A percentile compares a stretch with the other conserved stretches of the same genome.
Conservation (phyloP, 2,797 vertebrate species). For the Vespertilio murinus region DNA sequence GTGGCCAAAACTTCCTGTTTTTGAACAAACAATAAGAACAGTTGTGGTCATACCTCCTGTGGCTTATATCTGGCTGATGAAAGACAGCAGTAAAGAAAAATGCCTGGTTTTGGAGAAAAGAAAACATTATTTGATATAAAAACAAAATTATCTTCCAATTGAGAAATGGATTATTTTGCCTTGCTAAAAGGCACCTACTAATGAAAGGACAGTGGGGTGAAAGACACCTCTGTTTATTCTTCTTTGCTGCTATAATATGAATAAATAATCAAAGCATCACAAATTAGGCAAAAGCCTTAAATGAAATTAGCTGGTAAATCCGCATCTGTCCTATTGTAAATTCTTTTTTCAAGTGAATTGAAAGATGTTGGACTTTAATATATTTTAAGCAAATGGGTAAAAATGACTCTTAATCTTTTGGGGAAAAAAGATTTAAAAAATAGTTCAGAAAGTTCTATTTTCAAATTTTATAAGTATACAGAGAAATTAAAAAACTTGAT, state of each 20-base stretch:
- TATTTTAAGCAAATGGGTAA: not conserved
- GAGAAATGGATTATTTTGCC: constrained; percentile 51
- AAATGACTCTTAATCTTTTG: not conserved
- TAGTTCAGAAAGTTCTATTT: not conserved
- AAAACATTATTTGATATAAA: constrained; percentile 68
- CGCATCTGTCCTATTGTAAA: not conserved
- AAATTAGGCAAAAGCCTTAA: not conserved
- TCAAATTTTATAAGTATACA: not conserved
- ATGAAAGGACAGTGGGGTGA: not conserved
- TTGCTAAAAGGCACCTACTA: not conserved
- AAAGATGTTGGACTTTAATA: not conserved
- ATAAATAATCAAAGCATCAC: not conserved
- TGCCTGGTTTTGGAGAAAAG: constrained; percentile 67
- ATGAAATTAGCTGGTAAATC: not conserved
- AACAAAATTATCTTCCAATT: constrained; percentile 67
- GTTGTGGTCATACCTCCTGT: constrained; percentile 58
- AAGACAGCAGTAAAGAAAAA: constrained; percentile 71
- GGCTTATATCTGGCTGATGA: constrained; percentile 75
- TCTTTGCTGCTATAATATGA: not conserved
- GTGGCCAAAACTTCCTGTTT: constrained; percentile 67
- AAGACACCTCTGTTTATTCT: not conserved
- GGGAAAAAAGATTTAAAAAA: not conserved
- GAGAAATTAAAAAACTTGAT: not conserved
- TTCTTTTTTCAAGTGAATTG: not conserved
- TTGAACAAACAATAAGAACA: not conserved